These are phyloP conservation scores for Styela clava DNA, from an alignment of 23 tunicate genomes.

Conservation along the genomic window DNA sequence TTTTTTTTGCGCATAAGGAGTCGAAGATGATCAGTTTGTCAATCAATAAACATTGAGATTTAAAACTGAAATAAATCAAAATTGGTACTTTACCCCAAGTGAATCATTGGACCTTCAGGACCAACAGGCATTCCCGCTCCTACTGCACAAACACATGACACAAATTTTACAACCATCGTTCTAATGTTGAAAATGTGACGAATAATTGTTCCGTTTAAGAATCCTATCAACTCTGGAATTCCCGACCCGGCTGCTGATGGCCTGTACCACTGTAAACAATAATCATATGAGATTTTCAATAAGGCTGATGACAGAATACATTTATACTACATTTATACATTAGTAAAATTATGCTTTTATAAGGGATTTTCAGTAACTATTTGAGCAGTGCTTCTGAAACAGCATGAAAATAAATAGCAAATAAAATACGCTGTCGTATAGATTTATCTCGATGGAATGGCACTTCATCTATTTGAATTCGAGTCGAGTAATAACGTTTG, in stretches of 20 bases:
- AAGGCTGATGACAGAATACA: not conserved
- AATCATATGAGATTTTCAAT: not conserved
- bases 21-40: no score
- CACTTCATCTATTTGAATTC: no score
- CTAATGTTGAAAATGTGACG: slow-evolving; percentile 94
- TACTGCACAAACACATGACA: slow-evolving; percentile 89
- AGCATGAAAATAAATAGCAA: no score
- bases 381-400: no score
- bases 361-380: no score
- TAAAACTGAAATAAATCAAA: no score
- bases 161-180: slow-evolving; percentile 92
- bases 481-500: no score
- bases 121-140: slow-evolving; percentile 98
- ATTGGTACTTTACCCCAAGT: slow-evolving; percentile 95
- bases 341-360: no score
- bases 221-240: slow-evolving; percentile 96
- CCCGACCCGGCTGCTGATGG: slow-evolving; percentile 99
- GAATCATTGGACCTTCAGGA: slow-evolving; percentile 99
- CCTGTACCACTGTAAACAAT: slow-evolving; percentile 82
- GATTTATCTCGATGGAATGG: no score
- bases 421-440: no score
- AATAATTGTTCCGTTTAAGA: slow-evolving; percentile 93
- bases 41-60: no score
- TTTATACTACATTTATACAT: not conserved
- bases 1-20: no score